phyloP scores from a whole-genome alignment of 2,888 invertebrate genomes.

The Heteropelma amictum region DNA sequence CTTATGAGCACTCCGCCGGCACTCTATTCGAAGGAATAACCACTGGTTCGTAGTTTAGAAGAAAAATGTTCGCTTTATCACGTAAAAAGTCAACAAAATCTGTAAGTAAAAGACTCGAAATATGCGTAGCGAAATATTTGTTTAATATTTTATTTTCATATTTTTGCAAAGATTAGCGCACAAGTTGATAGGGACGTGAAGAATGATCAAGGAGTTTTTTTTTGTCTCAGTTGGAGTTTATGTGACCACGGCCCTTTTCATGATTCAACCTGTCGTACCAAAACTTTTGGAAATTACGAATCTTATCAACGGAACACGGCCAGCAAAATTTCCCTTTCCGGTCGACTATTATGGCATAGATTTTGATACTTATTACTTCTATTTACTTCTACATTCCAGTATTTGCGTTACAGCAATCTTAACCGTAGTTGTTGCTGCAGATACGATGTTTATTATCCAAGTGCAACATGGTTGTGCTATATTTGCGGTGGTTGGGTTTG shows the following conservation, averaged over 20 bases:
- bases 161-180: too few relatives aligned
- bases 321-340: conserved; percentile 26
- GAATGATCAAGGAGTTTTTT: not conserved
- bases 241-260: conserved; percentile 9
- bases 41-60: too few relatives aligned
- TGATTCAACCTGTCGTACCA: conserved; percentile 26
- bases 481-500: conserved; percentile 38
- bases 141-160: too few relatives aligned
- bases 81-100: too few relatives aligned
- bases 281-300: conserved; percentile 11
- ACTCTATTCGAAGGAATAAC: too few relatives aligned
- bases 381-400: conserved; percentile 25
- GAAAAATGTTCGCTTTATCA: too few relatives aligned
- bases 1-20: too few relatives aligned
- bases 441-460: conserved; percentile 43
- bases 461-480: conserved; percentile 45
- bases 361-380: conserved; percentile 32
- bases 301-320: not conserved
- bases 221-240: conserved; percentile 27
- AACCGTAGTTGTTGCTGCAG: conserved; percentile 26
- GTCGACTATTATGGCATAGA: conserved; percentile 40
- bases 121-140: too few relatives aligned
- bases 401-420: conserved; percentile 7
- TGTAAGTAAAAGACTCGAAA: too few relatives aligned
- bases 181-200: too few relatives aligned